Percentiles rank a stretch among this genome's conserved stretches.
Conservation (phyloP, 2,113 vertebrate genomes). For the human region GRCh38 chr9:137773501-137774000, state of each 20-base stretch:
- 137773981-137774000: neutral
- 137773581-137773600: neutral
- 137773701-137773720: neutral
- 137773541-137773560: neutral
- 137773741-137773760: too few species aligned
- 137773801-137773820: neutral
- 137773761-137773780: neutral
- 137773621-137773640: neutral
- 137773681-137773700: neutral
- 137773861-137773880: neutral
- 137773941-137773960: fast-evolving
- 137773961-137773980: neutral
- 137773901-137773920: neutral
- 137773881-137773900: neutral
- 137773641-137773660: neutral
- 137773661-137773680: neutral
- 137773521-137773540: neutral
- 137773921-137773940: neutral
- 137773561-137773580: too few species aligned
- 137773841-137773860: neutral
- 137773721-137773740: neutral
- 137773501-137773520: too few species aligned
- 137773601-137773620: neutral
- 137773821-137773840: neutral
- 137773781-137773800: neutral